A percentile compares a stretch with the other conserved stretches of the same genome.
Evolutionary conservation across 1,140 invertebrate genomes (phyloP).

Genomic region (Andrena cerasifolii): DNA sequence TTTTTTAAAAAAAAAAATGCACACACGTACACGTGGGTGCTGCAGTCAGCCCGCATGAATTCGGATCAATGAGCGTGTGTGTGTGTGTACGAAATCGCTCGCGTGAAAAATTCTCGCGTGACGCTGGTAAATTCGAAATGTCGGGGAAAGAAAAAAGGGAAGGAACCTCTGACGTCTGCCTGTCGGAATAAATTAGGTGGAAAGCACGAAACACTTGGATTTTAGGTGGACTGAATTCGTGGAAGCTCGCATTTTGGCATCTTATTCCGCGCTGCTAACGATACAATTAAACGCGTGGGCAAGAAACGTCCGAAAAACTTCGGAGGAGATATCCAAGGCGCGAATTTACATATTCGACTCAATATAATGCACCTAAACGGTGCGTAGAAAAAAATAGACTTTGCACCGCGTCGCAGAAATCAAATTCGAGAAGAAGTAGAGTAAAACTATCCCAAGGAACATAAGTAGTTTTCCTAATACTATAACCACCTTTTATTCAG

Average conservation of each 20-base stretch:
- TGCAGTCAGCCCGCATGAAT: not conserved
- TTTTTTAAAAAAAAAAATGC: conserved; percentile 9
- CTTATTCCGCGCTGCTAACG: too few relatives aligned
- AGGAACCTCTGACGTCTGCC: not conserved
- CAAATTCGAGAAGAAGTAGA: too few relatives aligned
- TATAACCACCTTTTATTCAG: too few relatives aligned
- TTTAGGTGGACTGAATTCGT: too few relatives aligned
- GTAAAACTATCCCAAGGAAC: too few relatives aligned
- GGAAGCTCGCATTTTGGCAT: too few relatives aligned
- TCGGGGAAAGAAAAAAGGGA: not conserved
- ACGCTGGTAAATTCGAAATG: conserved; percentile 12
- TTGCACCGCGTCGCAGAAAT: not conserved
- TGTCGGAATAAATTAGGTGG: conserved; percentile 13
- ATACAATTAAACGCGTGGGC: too few relatives aligned
- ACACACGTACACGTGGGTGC: not conserved
- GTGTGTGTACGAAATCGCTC: conserved; percentile 4
- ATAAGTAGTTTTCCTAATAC: too few relatives aligned
- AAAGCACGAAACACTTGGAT: not conserved
- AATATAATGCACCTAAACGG: too few relatives aligned
- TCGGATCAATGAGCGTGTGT: conserved; percentile 12
- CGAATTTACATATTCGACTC: too few relatives aligned
- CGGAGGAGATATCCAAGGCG: too few relatives aligned
- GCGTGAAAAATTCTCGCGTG: conserved; percentile 31
- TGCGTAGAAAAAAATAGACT: not conserved
- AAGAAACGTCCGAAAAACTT: too few relatives aligned